These are phyloP conservation scores for Amphipyra berbera DNA, from an alignment of 2,888 invertebrate species.

Conservation along the genomic window DNA sequence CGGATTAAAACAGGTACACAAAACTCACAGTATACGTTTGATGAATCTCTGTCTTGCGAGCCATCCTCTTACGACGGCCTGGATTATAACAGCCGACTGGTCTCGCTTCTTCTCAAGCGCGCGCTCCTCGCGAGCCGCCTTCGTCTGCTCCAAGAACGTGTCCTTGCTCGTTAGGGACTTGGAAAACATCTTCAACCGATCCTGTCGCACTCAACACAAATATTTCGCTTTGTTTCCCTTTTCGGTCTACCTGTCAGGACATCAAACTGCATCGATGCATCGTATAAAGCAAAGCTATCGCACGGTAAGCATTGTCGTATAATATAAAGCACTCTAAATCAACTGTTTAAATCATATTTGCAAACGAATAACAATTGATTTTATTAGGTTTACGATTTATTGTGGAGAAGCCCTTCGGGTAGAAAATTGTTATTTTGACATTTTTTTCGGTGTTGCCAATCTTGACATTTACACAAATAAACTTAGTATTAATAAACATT, in stretches of 20 bases:
- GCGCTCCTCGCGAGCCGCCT: conserved; percentile 96
- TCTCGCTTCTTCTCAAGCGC: conserved; percentile 95
- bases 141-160: conserved; percentile 96
- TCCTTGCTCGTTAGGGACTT: conserved; percentile 91
- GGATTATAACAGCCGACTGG: conserved; percentile 93
- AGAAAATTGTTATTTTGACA: conserved; percentile 66
- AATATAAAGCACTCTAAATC: conserved; percentile 41
- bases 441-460: conserved; percentile 51
- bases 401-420: conserved; percentile 53
- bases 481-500: too few relatives aligned
- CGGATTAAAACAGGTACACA: neutral
- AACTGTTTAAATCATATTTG: conserved; percentile 63
- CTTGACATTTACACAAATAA: neutral
- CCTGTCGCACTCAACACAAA: conserved; percentile 62
- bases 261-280: conserved; percentile 48
- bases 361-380: conserved; percentile 45
- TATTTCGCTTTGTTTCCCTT: conserved; percentile 76
- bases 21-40: conserved; percentile 92
- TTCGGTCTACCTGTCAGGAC: conserved; percentile 72
- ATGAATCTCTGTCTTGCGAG: conserved; percentile 91
- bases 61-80: conserved; percentile 94
- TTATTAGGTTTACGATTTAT: conserved; percentile 53
- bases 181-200: conserved; percentile 77
- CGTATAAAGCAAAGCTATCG: conserved; percentile 45
- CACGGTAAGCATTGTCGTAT: conserved; percentile 50